Percentiles rank a stretch among this genome's conserved stretches.
These are phyloP conservation scores for Tamandua tetradactyla DNA, from an alignment of 2,797 vertebrate genomes.

Conservation along the genomic window DNA sequence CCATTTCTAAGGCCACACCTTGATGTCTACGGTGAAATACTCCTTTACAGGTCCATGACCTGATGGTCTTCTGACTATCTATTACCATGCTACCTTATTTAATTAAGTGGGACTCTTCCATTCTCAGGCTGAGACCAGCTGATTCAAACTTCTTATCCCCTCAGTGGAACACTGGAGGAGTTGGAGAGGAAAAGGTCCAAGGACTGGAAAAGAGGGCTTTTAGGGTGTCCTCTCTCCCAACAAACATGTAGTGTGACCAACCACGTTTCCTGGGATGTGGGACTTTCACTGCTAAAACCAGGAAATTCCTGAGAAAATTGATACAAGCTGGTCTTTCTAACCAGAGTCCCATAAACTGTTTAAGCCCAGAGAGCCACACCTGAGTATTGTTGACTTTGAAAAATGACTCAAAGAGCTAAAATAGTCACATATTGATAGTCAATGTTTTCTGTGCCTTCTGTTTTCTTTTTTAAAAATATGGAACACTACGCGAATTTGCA, in stretches of 20 bases:
- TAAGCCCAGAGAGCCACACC: not conserved
- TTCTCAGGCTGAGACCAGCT: not conserved
- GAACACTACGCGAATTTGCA: no score
- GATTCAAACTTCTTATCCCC: not conserved
- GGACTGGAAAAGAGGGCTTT: not conserved
- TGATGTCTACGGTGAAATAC: not conserved
- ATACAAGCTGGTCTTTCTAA: not conserved
- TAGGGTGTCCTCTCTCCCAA: not conserved
- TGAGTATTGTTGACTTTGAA: not conserved
- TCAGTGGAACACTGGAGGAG: not conserved
- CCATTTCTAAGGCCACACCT: not conserved
- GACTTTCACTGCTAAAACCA: not conserved
- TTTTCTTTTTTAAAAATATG: no score
- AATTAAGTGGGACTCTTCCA: not conserved
- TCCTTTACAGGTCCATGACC: not conserved
- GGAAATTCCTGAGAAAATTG: not conserved
- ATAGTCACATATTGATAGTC: not conserved
- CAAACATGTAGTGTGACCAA: not conserved
- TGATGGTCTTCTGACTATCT: not conserved
- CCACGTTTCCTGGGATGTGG: not conserved
- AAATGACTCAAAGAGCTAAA: slow-evolving; percentile 7
- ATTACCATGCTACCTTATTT: not conserved
- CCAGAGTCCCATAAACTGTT: not conserved
- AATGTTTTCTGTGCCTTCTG: not conserved
- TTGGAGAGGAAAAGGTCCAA: not conserved